A percentile compares a stretch with the other conserved stretches of the same genome.
Conservation (phyloP, 30 jellyfish, hydroid and myxozoan genomes). For the Mastigias papua region DNA sequence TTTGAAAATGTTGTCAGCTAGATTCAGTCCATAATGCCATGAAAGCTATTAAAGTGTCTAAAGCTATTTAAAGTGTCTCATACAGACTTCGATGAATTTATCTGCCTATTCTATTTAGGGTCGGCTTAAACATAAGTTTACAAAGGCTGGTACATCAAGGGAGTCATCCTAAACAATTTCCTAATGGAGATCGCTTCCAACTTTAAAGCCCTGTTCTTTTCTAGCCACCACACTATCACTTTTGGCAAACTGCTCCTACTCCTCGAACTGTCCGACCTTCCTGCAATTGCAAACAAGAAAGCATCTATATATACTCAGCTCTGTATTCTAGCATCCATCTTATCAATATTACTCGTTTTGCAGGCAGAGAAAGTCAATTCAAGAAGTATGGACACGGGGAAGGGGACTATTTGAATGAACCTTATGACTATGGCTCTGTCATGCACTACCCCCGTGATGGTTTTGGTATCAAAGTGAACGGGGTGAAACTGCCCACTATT, state of each 20-base stretch:
- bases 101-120: no score
- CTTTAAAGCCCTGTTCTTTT: background rate
- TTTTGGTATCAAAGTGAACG: constrained; percentile 23
- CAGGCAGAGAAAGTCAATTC: constrained; percentile 52
- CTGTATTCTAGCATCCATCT: background rate
- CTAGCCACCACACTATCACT: background rate
- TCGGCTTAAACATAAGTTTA: no score
- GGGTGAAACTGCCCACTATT: constrained; percentile 17
- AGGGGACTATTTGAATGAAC: constrained; percentile 61
- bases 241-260: no score
- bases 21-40: no score
- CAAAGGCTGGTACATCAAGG: no score
- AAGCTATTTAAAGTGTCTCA: no score
- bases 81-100: no score
- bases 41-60: no score
- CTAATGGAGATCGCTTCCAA: background rate
- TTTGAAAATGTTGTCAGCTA: no score
- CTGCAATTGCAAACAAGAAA: background rate
- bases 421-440: constrained; percentile 64
- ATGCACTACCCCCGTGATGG: constrained; percentile 76
- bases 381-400: constrained; percentile 57
- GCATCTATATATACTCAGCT: background rate
- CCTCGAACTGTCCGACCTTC: no score
- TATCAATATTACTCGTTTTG: background rate
- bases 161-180: no score